phyloP scores from a whole-genome alignment of 2,888 invertebrate genomes.

The Pyrrhia umbra region DNA sequence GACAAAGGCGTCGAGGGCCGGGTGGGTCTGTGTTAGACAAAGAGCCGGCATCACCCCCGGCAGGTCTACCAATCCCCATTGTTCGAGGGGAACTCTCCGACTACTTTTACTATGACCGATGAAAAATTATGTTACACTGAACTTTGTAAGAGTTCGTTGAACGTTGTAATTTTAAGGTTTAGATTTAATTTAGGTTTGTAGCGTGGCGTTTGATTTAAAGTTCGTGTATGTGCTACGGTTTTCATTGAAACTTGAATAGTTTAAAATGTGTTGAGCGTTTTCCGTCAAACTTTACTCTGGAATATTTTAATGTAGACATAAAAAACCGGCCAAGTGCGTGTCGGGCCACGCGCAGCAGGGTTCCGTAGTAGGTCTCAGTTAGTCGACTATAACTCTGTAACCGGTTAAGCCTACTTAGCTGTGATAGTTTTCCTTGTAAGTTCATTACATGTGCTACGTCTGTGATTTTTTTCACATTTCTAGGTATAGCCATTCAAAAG shows the following conservation, averaged over 20 bases:
- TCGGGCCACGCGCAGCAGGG: too few species aligned
- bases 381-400: too few species aligned
- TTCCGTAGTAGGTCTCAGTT: too few species aligned
- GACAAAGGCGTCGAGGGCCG: constrained; percentile 32
- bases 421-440: too few species aligned
- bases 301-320: neutral
- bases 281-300: neutral
- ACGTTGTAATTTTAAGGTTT: constrained; percentile 48
- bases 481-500: too few species aligned
- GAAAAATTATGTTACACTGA: constrained; percentile 48
- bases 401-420: too few species aligned
- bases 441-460: too few species aligned
- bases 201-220: constrained; percentile 37
- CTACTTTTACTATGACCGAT: constrained; percentile 22
- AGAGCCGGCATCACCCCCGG: constrained; percentile 25
- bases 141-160: constrained; percentile 37
- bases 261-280: neutral
- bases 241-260: constrained; percentile 7
- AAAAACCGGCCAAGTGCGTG: too few species aligned
- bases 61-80: constrained; percentile 40
- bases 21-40: constrained; percentile 47
- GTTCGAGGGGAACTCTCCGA: constrained; percentile 24
- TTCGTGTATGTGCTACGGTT: constrained; percentile 16
- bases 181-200: constrained; percentile 24
- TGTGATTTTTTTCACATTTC: too few species aligned